These are phyloP conservation scores for Eupeodes latifasciatus DNA, from an alignment of 2,888 invertebrate genomes.

Conservation along the genomic window DNA sequence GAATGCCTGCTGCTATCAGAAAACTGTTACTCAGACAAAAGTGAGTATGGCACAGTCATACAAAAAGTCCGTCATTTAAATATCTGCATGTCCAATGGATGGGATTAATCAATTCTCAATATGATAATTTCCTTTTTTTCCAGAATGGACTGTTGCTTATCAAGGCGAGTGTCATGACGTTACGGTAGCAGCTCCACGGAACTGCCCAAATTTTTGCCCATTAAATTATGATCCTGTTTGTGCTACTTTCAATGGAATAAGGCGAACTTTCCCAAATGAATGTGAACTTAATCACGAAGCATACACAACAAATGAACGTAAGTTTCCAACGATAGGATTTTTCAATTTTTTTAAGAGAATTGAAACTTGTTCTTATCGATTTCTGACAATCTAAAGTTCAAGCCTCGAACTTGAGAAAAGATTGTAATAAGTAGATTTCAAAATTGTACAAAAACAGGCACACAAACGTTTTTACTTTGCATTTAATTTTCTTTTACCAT, in stretches of 20 bases:
- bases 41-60: conserved; percentile 10
- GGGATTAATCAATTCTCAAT: neutral
- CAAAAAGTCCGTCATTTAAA: neutral
- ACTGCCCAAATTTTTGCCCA: conserved; percentile 62
- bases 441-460: neutral
- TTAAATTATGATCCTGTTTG: conserved; percentile 49
- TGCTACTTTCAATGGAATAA: conserved; percentile 51
- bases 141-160: conserved; percentile 57
- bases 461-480: too few relatives aligned
- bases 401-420: too few relatives aligned
- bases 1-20: conserved; percentile 51
- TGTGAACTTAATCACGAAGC: conserved; percentile 66
- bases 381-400: too few relatives aligned
- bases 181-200: neutral
- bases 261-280: conserved; percentile 62
- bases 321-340: neutral
- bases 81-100: neutral
- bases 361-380: neutral
- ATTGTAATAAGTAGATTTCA: neutral
- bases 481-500: too few relatives aligned
- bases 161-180: conserved; percentile 46
- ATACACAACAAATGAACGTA: conserved; percentile 44
- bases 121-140: neutral
- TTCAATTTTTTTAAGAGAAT: too few relatives aligned
- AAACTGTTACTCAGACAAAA: conserved; percentile 53